Base-by-base conservation (phyloP, 2,888 invertebrate genomes). In the Suillia variegata region DNA sequence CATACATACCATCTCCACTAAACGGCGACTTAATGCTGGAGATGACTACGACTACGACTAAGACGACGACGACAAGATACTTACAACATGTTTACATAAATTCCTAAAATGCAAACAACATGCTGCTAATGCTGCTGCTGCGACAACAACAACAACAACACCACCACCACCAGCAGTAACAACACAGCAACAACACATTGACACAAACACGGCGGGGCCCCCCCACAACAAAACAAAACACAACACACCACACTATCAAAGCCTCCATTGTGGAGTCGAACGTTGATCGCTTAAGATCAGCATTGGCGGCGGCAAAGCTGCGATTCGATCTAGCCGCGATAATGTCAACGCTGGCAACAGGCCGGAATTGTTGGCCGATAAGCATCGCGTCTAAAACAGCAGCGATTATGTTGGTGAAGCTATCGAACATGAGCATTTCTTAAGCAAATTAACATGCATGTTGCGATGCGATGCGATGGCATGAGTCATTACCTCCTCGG, bases 31-130 rank as follows among this genome's bases (percentile, higher is more conserved):
- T n/a, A n/a, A n/a, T n/a, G n/a, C n/a, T n/a, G n/a, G 20, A 26
- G 12, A n/a, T 24, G 20, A 38, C 48, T 17, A 31, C 47, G 34
- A 45, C 17, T 22, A 50, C 50, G 12, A 21, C 6, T 12, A 56
- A 8, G 13, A 42, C 56, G 51, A 54, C 53, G 24, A 42, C 15
- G 53, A 57, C 42, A 38, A 38, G 45, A 17, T 68, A 67, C 75
- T 67, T 69, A 76, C 74, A 75, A 72, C 65, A 76, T 76, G 74
- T 74, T 77, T 77, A 74, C 76, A 76, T 74, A 76, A 77, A 74
- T 74, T 76, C 75, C 76, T 70, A 67, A 77, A 77, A 74, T 77
- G 74, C 75, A 76, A 74, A 74, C 73, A 75, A 75, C 74, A 70
- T 65, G 63, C 53, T 38, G 22, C 21, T 12, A 15, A 22, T 22